Evolutionary conservation across 2,888 invertebrate genomes (phyloP).

Genomic region (Julus scandinavius): DNA sequence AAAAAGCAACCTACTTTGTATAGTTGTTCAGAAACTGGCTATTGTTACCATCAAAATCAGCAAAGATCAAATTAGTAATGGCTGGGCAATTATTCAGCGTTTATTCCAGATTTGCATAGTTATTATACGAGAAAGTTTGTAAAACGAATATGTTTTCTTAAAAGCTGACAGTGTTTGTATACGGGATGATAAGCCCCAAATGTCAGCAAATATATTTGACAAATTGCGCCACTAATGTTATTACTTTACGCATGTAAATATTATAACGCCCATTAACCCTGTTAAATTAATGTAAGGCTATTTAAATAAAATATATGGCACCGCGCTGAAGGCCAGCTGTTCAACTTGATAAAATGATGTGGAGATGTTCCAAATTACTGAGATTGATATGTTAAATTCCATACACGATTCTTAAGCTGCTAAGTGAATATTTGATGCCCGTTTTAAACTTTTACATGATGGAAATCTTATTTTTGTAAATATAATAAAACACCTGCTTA

Average conservation of each 20-base stretch:
- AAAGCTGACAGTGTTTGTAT: background rate
- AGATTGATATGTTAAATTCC: background rate
- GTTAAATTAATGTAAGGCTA: background rate
- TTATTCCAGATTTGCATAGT: too few relatives aligned
- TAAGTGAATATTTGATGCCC: background rate
- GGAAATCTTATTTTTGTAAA: background rate
- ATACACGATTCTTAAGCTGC: background rate
- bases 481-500: background rate
- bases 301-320: constrained; percentile 2
- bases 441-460: background rate
- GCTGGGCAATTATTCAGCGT: too few relatives aligned
- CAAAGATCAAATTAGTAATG: too few relatives aligned
- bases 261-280: background rate
- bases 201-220: background rate
- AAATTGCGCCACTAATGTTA: background rate
- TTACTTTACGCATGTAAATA: background rate
- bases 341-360: background rate
- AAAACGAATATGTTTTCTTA: background rate
- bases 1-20: too few relatives aligned
- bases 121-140: background rate
- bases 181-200: background rate
- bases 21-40: too few relatives aligned
- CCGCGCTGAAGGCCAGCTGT: background rate
- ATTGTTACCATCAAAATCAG: too few relatives aligned
- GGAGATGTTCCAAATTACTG: background rate